phyloP scores from a whole-genome alignment of 2,113 vertebrate species.

The Cinclus mexicanus region DNA sequence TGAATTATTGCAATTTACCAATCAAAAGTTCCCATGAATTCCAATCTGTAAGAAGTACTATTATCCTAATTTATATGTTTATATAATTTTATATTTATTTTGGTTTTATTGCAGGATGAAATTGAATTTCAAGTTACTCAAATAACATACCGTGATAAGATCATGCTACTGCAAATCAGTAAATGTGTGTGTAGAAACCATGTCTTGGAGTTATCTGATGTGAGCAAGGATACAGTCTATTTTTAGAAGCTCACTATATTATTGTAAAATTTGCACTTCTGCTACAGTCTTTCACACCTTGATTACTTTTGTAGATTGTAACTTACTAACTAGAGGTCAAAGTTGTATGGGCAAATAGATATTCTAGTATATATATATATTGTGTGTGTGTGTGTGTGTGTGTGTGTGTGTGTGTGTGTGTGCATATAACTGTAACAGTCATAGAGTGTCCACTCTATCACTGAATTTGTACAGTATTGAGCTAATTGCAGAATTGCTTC shows the following conservation, averaged over 20 bases:
- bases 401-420: fast-evolving
- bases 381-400: too few species aligned
- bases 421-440: background rate
- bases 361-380: background rate
- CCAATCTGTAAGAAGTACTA: background rate
- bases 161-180: background rate
- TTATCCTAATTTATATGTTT: background rate
- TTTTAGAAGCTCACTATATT: background rate
- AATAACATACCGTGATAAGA: background rate
- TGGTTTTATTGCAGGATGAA: background rate
- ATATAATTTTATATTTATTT: background rate
- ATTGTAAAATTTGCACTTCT: background rate
- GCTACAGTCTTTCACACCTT: background rate
- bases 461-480: background rate
- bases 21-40: background rate
- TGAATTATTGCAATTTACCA: background rate
- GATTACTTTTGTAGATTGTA: background rate
- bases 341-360: background rate
- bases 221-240: background rate
- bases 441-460: background rate
- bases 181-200: background rate
- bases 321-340: background rate
- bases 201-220: background rate
- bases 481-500: background rate
- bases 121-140: background rate